These are phyloP conservation scores for Mystacornis crossleyi DNA, from an alignment of 2,113 vertebrate species.

Conservation along the genomic window DNA sequence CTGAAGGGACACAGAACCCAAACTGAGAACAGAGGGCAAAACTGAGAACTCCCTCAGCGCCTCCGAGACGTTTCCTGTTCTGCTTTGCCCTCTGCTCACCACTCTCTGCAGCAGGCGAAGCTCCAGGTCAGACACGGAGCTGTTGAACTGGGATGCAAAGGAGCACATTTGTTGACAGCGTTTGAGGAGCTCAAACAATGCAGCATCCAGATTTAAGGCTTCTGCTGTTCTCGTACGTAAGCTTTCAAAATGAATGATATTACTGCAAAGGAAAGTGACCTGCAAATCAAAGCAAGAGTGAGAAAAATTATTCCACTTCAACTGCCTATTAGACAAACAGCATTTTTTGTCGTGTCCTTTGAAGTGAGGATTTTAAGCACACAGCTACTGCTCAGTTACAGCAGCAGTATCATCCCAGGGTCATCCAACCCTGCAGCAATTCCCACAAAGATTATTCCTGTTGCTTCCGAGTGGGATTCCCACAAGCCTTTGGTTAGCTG, in stretches of 20 bases:
- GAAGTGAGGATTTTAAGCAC: not conserved
- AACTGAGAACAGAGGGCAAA: not conserved
- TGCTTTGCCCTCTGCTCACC: constrained; percentile 74
- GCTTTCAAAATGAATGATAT: constrained; percentile 95
- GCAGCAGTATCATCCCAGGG: not conserved
- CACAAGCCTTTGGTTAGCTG: not conserved
- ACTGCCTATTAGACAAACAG: not conserved
- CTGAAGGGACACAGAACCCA: not conserved
- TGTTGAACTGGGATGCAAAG: constrained; percentile 94
- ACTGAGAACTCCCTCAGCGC: not conserved
- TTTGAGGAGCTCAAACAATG: constrained; percentile 93
- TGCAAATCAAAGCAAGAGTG: constrained; percentile 30
- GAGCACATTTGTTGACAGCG: constrained; percentile 96
- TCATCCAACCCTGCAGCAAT: not conserved
- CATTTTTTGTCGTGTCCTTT: not conserved
- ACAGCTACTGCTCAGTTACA: not conserved
- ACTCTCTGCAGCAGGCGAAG: constrained; percentile 92
- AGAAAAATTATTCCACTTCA: not conserved
- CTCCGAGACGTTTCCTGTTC: rapidly evolving
- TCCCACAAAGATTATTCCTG: not conserved
- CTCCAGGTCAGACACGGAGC: constrained; percentile 91
- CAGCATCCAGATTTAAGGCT: constrained; percentile 89
- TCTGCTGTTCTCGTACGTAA: constrained; percentile 92
- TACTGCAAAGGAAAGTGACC: constrained; percentile 96
- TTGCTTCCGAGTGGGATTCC: not conserved